Evolutionary conservation across 1,140 invertebrate genomes (phyloP).

Genomic region (Drosophila cardini): DNA sequence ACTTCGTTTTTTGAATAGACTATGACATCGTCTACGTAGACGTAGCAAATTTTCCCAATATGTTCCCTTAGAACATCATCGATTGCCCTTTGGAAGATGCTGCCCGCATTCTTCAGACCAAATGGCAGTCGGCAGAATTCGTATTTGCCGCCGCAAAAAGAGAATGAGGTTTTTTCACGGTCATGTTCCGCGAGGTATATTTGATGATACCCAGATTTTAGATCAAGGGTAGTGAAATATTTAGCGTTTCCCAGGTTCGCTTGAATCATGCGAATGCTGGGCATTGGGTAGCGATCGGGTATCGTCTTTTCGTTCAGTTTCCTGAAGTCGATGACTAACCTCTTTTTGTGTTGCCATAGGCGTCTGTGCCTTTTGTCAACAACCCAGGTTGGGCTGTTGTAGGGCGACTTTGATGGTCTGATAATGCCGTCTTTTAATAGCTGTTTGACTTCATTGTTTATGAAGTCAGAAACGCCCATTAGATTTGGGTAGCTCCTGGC

Average conservation of each 20-base stretch:
- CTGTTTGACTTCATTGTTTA: constrained; percentile 49
- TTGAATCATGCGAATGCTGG: constrained; percentile 76
- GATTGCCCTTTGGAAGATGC: not conserved
- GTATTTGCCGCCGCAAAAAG: not conserved
- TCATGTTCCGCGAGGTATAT: constrained; percentile 17
- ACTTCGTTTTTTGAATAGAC: not conserved
- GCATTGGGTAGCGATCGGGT: constrained; percentile 85
- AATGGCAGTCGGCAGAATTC: not conserved
- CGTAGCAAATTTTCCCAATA: too few species aligned
- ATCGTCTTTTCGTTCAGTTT: not conserved
- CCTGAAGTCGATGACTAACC: not conserved
- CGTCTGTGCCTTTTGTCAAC: constrained; percentile 50
- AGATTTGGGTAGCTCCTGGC: constrained; percentile 49
- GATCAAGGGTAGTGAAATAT: constrained; percentile 42
- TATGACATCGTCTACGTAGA: constrained; percentile 16
- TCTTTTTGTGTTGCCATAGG: not conserved
- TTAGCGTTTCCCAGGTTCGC: constrained; percentile 27
- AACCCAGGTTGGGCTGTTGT: constrained; percentile 58
- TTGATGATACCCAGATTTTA: constrained; percentile 84
- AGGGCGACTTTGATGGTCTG: too few species aligned
- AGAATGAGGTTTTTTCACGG: not conserved
- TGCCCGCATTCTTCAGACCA: not conserved
- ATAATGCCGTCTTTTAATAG: constrained; percentile 41
- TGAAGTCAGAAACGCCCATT: constrained; percentile 32
- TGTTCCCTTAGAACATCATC: not conserved